Conservation (phyloP, 2,888 invertebrate genomes). For the Sphinx pinastri region DNA sequence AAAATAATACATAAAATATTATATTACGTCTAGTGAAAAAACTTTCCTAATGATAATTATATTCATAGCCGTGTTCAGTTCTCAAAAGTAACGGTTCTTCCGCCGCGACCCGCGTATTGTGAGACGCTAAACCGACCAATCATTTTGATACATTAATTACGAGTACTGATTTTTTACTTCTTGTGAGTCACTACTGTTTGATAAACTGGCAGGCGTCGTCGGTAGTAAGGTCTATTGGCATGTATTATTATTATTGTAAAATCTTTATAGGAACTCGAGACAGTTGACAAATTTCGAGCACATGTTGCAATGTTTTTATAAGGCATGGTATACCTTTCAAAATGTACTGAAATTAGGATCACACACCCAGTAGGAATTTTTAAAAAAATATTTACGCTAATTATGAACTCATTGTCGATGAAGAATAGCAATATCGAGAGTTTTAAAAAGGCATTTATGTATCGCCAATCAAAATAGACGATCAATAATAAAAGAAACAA, state of each 20-base stretch:
- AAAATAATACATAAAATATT: not conserved
- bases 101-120: not conserved
- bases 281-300: no score
- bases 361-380: no score
- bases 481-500: not conserved
- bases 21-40: not conserved
- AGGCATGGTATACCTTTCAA: no score
- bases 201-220: not conserved
- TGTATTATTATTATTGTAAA: not conserved
- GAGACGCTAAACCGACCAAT: not conserved
- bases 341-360: no score
- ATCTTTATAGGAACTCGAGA: no score
- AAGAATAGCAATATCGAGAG: not conserved
- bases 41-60: conserved; percentile 5
- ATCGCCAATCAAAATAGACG: not conserved
- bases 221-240: not conserved
- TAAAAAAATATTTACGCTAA: no score
- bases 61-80: conserved; percentile 14
- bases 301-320: no score
- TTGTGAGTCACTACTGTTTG: not conserved
- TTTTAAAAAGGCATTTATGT: not conserved
- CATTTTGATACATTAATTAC: not conserved
- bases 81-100: conserved; percentile 10
- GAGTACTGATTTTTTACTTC: not conserved
- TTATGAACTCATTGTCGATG: not conserved